Base-by-base conservation (phyloP, 2,888 invertebrate genomes). In the Scelioninae gen. 2 region DNA sequence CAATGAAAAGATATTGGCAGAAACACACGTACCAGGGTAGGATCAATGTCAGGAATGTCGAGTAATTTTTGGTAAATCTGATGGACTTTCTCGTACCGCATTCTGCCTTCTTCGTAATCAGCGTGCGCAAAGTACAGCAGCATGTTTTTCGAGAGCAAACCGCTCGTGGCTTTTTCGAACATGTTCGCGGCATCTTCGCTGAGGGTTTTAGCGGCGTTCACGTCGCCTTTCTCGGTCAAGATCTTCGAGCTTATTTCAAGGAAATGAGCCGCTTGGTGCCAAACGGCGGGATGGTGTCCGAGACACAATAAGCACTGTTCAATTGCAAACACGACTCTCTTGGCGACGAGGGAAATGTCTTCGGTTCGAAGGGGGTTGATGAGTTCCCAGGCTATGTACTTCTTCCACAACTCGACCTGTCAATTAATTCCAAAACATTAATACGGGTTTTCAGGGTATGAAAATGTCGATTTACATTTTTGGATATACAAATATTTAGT, bases 251-350 rank as follows among this genome's bases (percentile, higher is more conserved):
- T 96, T 83, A 96, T 93, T 86, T 99, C 98, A 46, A 99, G 89
- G 87, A 96, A 99, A 84, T 96, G 94, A 0, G 98, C 97, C 0
- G 98, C 98, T 87, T 99, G 98, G 86, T 97, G 96, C 99, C 99
- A 99, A 69, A 99, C 95, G 77, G 99, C 98, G 0, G 98, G 97
- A 86, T 98, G 97, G 87, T 98, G 98, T 0, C 97, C 97, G 31
- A 99, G 88, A 82, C 98, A 98, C 43, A 99, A 88, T 48, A 99
- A 87, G 79, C 98, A 96, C 86, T 99, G 98, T 84, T 99, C 99
- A 76, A 98, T 96, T 0, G 98, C 98, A 89, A 98, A 99, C 92
- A 98, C 97, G 0, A 99, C 98, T 76, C 98, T 89, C 57, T 96
- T 92, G 0, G 97, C 97, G 7, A 98, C 93, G 7, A 96, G 87